phyloP scores from a whole-genome alignment of 2,113 vertebrate genomes.

The Cettia cetti region DNA sequence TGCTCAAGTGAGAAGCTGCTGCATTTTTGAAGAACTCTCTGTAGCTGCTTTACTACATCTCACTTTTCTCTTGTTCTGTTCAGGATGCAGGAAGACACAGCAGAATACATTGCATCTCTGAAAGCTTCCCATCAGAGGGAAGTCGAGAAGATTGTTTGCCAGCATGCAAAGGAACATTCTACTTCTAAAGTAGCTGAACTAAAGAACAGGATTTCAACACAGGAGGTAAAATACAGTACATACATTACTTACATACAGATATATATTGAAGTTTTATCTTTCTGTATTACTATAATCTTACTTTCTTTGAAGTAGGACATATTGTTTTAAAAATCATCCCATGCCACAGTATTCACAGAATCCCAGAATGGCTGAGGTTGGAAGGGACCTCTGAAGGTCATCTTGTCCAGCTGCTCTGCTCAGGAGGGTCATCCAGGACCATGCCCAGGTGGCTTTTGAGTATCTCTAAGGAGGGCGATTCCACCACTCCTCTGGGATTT shows the following conservation, averaged over 20 bases:
- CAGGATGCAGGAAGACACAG: slow-evolving; percentile 76
- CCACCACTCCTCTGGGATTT: neutral
- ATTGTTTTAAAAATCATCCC: neutral
- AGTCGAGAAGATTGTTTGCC: slow-evolving; percentile 77
- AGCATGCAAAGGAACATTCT: slow-evolving; percentile 84
- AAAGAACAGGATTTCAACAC: slow-evolving; percentile 78
- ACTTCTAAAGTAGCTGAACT: slow-evolving; percentile 84
- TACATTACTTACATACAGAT: neutral
- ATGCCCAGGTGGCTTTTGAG: neutral
- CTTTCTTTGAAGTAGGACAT: neutral
- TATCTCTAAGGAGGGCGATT: neutral
- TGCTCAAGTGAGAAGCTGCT: neutral
- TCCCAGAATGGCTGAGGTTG: neutral
- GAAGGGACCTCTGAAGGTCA: neutral
- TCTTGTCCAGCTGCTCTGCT: neutral
- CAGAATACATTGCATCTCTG: slow-evolving; percentile 74
- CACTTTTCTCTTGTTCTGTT: neutral
- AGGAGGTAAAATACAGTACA: slow-evolving; percentile 78
- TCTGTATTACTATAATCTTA: neutral
- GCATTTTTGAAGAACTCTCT: neutral
- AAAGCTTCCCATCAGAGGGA: slow-evolving; percentile 80
- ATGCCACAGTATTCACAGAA: neutral
- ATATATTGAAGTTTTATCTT: neutral
- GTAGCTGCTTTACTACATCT: neutral
- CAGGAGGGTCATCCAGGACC: neutral